Base-by-base conservation (phyloP, 2,113 vertebrate species). In the Tichodroma muraria region DNA sequence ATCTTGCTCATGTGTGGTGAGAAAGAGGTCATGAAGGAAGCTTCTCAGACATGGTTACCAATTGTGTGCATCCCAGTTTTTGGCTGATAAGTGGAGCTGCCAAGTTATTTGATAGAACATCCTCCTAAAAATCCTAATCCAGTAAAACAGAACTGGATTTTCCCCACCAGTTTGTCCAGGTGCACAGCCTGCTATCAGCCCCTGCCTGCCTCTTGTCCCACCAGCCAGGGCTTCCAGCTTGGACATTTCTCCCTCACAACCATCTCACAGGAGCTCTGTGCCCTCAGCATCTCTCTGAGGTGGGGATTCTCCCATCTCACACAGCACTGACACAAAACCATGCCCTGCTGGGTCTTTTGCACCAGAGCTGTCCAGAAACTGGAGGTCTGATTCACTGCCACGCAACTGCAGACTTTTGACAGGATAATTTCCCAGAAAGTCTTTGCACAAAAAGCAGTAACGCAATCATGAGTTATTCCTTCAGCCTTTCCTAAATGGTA, bases 151-250 rank as follows among this genome's bases (percentile, higher is more conserved):
- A 70, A 15, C 9, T 12, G 42, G 19, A 37, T 49, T 47, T 47
- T 21, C 6, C 21, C 7, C 3, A 0, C 5, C 11, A 42, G 10
- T 25, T 10, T 59, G 10, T 45, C 11, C 11, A n/a, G 8, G 25
- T 31, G 17, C 11, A 56, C 11, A 61, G 37, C 21, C 20, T 9
- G 13, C 21, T 47, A 15, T 7, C 59, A 78, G 15, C 3, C 22
- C 35, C 8, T 61, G 8, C 11, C 50, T 44, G 8, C 8, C 1
- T 28, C 21, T 77, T 0, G 0, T 52, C 8, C 37, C 25, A 45
- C n/a, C 6, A 49, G 42, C 8, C 3, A 4, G 18, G 25, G 20
- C 22, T 92, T 13, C 11, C 52, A 86, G 18, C 19, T 40, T 23
- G 1, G 5, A 15, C 13, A 8, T 12, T 5, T 16, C 38, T 78